A percentile compares a stretch with the other conserved stretches of the same genome.
These are phyloP conservation scores for Abrostola triplasia DNA, from an alignment of 2,888 invertebrate genomes.

Conservation along the genomic window DNA sequence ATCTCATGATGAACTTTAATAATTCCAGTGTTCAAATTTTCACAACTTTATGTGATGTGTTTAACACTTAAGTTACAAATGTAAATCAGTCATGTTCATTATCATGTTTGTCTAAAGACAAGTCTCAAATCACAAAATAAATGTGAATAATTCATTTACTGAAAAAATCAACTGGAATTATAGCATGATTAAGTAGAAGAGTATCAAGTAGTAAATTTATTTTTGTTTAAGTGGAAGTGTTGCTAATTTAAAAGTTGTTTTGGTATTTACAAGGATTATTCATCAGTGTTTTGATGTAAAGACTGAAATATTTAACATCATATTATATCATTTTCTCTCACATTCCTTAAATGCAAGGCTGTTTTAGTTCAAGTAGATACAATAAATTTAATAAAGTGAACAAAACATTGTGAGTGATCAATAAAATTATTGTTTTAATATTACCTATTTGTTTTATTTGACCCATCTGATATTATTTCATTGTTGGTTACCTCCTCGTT, in stretches of 20 bases:
- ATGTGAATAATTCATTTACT: conserved; percentile 36
- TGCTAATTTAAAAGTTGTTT: conserved; percentile 45
- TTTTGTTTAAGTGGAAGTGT: conserved; percentile 56
- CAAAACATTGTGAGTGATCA: conserved; percentile 83
- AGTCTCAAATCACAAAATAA: conserved; percentile 51
- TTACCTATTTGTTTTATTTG: conserved; percentile 35
- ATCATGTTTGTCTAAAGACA: conserved; percentile 53
- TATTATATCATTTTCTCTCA: conserved; percentile 69
- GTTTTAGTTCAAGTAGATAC: conserved; percentile 76
- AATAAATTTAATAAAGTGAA: conserved; percentile 73
- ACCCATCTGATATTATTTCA: conserved; percentile 10
- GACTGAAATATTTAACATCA: conserved; percentile 71
- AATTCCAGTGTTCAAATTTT: conserved; percentile 59
- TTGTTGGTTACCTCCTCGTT: no score
- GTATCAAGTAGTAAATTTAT: conserved; percentile 55
- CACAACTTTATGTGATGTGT: conserved; percentile 66
- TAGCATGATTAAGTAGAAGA: conserved; percentile 39
- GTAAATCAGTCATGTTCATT: conserved; percentile 55
- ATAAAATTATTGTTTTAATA: conserved; percentile 66
- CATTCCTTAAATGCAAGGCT: conserved; percentile 84
- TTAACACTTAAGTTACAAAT: conserved; percentile 66
- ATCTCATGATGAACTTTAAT: conserved; percentile 90
- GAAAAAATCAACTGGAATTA: conserved; percentile 32
- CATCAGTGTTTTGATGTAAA: conserved; percentile 69
- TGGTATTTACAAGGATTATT: conserved; percentile 59